phyloP scores from a whole-genome alignment of 2,113 vertebrate species.

The Pituophis catenifer region DNA sequence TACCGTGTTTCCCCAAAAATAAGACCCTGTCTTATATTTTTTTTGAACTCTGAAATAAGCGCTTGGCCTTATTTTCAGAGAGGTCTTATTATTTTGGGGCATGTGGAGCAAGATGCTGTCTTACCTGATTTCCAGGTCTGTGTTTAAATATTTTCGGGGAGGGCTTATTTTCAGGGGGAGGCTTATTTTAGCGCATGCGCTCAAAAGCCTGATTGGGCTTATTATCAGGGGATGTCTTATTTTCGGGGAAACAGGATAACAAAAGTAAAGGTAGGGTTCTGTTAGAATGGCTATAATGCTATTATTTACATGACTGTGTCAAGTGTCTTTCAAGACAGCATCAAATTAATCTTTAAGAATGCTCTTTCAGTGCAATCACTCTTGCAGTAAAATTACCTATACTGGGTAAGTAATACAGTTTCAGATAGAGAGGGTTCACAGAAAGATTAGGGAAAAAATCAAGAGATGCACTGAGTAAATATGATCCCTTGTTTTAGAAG shows the following conservation, averaged over 20 bases:
- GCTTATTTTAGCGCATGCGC: too few relatives aligned
- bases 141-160: too few relatives aligned
- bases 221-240: too few relatives aligned
- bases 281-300: neutral
- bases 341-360: neutral
- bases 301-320: neutral
- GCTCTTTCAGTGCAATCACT: neutral
- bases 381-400: neutral
- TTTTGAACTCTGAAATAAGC: too few relatives aligned
- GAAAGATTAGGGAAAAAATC: neutral
- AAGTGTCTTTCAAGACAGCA: neutral
- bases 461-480: neutral
- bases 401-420: neutral
- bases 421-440: neutral
- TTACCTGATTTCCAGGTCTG: too few relatives aligned
- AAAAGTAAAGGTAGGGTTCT: neutral
- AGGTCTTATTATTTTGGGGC: too few relatives aligned
- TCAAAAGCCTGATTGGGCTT: too few relatives aligned
- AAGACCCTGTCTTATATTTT: too few relatives aligned
- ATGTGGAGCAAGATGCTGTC: too few relatives aligned
- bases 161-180: too few relatives aligned
- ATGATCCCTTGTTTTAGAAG: neutral
- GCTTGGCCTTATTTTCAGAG: too few relatives aligned
- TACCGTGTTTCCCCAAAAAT: too few relatives aligned
- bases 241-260: neutral